Base-by-base conservation (phyloP, 2,888 invertebrate genomes). In the Subacronicta megacephala region DNA sequence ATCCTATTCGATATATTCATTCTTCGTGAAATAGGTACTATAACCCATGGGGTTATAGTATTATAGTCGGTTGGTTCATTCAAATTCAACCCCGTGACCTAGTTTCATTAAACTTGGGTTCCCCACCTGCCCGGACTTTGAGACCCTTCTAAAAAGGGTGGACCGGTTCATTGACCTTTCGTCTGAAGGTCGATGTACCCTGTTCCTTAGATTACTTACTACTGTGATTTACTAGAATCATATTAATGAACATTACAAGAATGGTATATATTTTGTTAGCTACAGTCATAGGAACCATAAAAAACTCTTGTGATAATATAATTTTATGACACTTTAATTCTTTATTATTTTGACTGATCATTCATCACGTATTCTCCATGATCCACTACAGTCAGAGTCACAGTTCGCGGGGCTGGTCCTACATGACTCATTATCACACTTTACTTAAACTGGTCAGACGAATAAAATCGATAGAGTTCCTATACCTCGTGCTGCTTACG, bases 131-230 rank as follows among this genome's bases (percentile, higher is more conserved):
- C 75, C 52, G 50, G 26, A 59, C 57, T 26, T 42, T 51, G 26
- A 66, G 47, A 62, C 75, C 73, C 70, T 69, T 75, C 46, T 63
- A 62, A 37, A 58, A 66, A 62, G 81, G 83, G 82, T 75, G 68
- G 54, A 33, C 45, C 66, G 62, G 84, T 78, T 81, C 82, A 35
- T 53, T 62, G 79, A 79, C 73, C 63, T 67, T 33, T 43, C 23
- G 72, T 60, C 71, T 83, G 78, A 85, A 87, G 83, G 87, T 81
- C 82, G 75, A 72, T 50, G 76, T 23, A 75, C 82, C 20, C 43
- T 31, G 29, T 26, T 10, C 3, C 26, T 26, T 26, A 5, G 10
- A 5, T 26, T 26, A 26, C 18, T 18, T 18, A 18, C 26, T 26
- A 10, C 26, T 26, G 3, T 26, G 26, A 10, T 26, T 26, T 26